Evolutionary conservation across 2,113 vertebrate genomes (phyloP).

Genomic region (Upupa epops): DNA sequence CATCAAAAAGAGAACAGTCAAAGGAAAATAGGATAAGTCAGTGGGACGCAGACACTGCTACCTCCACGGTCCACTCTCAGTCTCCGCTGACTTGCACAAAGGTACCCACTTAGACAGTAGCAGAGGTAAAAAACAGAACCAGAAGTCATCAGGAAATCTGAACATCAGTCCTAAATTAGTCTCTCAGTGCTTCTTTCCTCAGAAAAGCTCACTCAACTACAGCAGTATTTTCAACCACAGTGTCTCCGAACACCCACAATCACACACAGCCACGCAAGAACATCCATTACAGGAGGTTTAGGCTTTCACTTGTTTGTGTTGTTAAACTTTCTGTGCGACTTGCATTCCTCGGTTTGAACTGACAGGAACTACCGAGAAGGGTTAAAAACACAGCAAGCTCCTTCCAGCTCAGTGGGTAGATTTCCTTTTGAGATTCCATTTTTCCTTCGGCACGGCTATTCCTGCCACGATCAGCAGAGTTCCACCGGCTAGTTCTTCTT

Average conservation of each 20-base stretch:
- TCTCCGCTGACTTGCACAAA: neutral
- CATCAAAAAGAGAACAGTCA: neutral
- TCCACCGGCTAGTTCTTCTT: neutral
- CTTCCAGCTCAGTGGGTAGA: neutral
- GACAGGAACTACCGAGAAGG: too few species aligned
- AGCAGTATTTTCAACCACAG: neutral
- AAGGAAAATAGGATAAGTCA: neutral
- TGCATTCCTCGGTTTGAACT: neutral
- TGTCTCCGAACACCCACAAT: neutral
- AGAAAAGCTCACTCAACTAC: neutral
- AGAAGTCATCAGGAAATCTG: neutral
- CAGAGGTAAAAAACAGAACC: neutral
- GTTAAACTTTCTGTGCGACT: neutral
- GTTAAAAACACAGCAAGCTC: too few species aligned
- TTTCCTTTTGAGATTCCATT: neutral
- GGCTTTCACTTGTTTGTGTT: neutral
- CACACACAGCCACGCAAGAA: neutral
- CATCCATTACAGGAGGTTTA: neutral
- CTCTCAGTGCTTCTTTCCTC: neutral
- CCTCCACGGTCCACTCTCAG: neutral
- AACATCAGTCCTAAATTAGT: neutral
- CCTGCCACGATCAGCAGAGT: neutral
- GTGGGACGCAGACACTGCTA: neutral
- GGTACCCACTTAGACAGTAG: neutral
- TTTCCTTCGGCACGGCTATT: neutral